Conservation (phyloP, 2,113 vertebrate genomes). For the Hemibagrus wyckioides region DNA sequence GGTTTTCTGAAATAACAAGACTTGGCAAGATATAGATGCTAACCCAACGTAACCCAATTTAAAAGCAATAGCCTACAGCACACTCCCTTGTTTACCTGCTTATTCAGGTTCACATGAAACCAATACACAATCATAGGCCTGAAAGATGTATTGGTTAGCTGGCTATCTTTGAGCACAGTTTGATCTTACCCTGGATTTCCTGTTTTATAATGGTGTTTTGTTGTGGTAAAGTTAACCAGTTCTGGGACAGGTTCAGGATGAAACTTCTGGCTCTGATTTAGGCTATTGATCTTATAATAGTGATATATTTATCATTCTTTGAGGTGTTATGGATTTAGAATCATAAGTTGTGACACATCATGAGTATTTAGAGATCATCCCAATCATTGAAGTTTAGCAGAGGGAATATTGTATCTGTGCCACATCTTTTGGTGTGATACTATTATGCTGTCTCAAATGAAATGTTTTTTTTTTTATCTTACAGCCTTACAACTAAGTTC, state of each 20-base stretch:
- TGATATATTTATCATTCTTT: neutral
- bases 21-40: conserved; percentile 30
- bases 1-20: conserved; percentile 24
- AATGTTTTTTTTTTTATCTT: no score
- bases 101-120: neutral
- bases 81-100: conserved; percentile 14
- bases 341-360: neutral
- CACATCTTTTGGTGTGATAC: no score
- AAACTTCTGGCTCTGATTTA: no score
- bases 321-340: neutral
- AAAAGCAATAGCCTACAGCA: conserved; percentile 53
- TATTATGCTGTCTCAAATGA: no score
- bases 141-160: no score
- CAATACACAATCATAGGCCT: no score
- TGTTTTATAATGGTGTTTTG: neutral
- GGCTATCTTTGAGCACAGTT: neutral
- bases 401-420: neutral
- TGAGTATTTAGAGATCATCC: neutral
- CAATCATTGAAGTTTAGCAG: neutral
- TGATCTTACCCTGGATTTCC: neutral
- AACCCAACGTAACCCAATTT: conserved; percentile 49
- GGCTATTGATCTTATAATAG: neutral
- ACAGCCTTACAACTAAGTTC: no score
- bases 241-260: neutral
- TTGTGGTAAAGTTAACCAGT: neutral